These are phyloP conservation scores for Drosophila seguyi DNA, from an alignment of 1,140 invertebrate genomes.

Conservation along the genomic window DNA sequence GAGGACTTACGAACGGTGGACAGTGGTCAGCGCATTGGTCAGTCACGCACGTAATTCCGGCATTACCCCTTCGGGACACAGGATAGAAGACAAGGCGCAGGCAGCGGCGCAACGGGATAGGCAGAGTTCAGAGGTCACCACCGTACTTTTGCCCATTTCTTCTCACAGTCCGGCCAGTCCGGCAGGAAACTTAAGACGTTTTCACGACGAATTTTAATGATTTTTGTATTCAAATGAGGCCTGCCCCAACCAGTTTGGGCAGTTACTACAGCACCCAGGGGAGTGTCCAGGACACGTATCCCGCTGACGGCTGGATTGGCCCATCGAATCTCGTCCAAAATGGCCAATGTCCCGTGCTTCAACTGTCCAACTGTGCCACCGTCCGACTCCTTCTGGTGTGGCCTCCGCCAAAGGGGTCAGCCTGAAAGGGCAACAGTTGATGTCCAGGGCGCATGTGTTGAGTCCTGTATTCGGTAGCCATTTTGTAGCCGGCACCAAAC, in stretches of 20 bases:
- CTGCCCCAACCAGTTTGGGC: slow-evolving; percentile 56
- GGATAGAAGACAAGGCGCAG: not conserved
- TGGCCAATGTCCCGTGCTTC: slow-evolving; percentile 53
- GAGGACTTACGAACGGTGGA: slow-evolving; percentile 61
- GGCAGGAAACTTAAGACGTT: slow-evolving; percentile 79
- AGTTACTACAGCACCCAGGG: slow-evolving; percentile 43
- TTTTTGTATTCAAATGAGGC: slow-evolving; percentile 82
- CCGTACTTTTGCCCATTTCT: slow-evolving; percentile 80
- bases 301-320: slow-evolving; percentile 54
- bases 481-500: slow-evolving; percentile 49
- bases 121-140: slow-evolving; percentile 81
- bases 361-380: slow-evolving; percentile 1
- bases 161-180: slow-evolving; percentile 72
- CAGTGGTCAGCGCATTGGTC: slow-evolving; percentile 81
- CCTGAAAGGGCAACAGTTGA: slow-evolving; percentile 57
- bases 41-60: slow-evolving; percentile 75
- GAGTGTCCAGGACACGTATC: slow-evolving; percentile 57
- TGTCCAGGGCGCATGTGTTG: slow-evolving; percentile 62
- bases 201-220: slow-evolving; percentile 81
- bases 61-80: slow-evolving; percentile 58
- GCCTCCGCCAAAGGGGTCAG: slow-evolving; percentile 58
- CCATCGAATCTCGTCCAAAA: slow-evolving; percentile 62
- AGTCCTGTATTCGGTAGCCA: slow-evolving; percentile 46
- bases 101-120: slow-evolving; percentile 47
- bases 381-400: slow-evolving; percentile 20